Evolutionary conservation across 2,113 vertebrate genomes (phyloP).

Genomic region (Toxotes jaculatrix): DNA sequence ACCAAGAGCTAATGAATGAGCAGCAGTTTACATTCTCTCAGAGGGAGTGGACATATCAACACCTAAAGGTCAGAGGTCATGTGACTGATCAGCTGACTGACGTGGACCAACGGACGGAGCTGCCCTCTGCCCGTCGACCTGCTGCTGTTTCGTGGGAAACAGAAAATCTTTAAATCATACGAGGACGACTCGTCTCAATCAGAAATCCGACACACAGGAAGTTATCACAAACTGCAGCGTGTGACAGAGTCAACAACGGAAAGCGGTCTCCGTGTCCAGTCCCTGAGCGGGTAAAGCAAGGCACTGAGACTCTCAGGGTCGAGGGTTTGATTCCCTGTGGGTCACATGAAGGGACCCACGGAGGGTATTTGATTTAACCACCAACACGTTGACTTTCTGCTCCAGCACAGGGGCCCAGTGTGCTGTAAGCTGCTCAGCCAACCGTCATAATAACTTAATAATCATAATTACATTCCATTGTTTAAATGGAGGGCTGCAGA

Average conservation of each 20-base stretch:
- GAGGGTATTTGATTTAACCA: conserved; percentile 10
- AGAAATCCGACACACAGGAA: not conserved
- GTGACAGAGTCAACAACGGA: too few species aligned
- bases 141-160: not conserved
- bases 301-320: not conserved
- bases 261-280: too few species aligned
- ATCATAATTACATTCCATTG: conserved; percentile 56
- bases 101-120: not conserved
- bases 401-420: not conserved
- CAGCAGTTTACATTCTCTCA: not conserved
- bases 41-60: not conserved
- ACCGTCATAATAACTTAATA: conserved; percentile 40
- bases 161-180: not conserved
- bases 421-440: conserved; percentile 27
- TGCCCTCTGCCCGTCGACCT: not conserved
- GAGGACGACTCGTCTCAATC: not conserved
- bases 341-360: not conserved
- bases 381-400: not conserved
- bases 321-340: not conserved
- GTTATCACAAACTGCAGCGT: not conserved
- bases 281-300: not conserved
- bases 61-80: not conserved
- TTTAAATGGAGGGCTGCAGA: conserved; percentile 37
- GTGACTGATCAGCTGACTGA: not conserved
- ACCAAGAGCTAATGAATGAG: not conserved